These are phyloP conservation scores for Myocastor coypus DNA, from an alignment of 2,113 vertebrate genomes.

Conservation along the genomic window DNA sequence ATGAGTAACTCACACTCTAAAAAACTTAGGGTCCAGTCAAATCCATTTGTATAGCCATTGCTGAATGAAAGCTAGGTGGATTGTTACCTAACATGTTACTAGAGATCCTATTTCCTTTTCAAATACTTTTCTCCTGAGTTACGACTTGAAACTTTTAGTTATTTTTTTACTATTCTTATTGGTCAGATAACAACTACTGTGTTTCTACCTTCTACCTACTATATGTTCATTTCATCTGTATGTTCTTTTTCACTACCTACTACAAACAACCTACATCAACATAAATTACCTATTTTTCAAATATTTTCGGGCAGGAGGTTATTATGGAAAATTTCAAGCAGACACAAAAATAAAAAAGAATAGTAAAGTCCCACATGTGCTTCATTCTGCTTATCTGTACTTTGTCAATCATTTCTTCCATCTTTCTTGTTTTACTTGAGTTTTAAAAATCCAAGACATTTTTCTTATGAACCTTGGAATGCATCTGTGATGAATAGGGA, in stretches of 20 bases:
- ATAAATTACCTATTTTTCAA: not conserved
- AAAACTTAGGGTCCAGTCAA: not conserved
- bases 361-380: not conserved
- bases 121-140: not conserved
- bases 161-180: not conserved
- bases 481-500: not conserved
- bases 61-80: not conserved
- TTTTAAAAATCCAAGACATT: not conserved
- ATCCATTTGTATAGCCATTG: not conserved
- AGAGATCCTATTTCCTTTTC: not conserved
- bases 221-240: not conserved
- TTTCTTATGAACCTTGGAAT: not conserved
- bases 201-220: not conserved
- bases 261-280: not conserved
- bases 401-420: not conserved
- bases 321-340: not conserved
- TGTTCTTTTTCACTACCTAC: not conserved
- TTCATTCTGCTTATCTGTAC: not conserved
- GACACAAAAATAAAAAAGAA: not conserved
- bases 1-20: not conserved
- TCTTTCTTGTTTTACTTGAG: not conserved
- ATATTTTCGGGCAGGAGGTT: not conserved
- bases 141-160: not conserved
- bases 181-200: not conserved
- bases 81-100: not conserved